Conservation (phyloP, 1,140 invertebrate genomes). For the Atta texana region DNA sequence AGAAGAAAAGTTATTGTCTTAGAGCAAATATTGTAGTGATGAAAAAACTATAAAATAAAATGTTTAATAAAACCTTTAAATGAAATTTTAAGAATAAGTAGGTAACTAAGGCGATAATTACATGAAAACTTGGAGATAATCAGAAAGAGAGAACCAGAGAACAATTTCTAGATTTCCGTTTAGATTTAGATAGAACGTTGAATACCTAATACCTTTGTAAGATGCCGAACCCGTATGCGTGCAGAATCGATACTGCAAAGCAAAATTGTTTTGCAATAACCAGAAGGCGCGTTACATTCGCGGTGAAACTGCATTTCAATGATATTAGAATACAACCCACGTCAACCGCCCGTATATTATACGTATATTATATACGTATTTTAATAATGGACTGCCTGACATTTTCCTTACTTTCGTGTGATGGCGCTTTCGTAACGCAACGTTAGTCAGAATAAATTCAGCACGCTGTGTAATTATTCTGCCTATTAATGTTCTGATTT, state of each 20-base stretch:
- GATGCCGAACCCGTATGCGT: conserved; percentile 64
- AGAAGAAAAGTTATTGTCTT: neutral
- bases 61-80: neutral
- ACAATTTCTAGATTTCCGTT: conserved; percentile 37
- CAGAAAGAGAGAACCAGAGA: conserved; percentile 41
- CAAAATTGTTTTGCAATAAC: conserved; percentile 75
- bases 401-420: conserved; percentile 52
- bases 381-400: conserved; percentile 63
- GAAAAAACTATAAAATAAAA: neutral
- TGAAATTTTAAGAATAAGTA: neutral
- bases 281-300: conserved; percentile 60
- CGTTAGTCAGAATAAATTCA: conserved; percentile 12
- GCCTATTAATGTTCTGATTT: conserved; percentile 34
- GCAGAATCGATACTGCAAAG: conserved; percentile 19
- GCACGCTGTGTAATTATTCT: conserved; percentile 37
- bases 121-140: neutral
- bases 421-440: conserved; percentile 42
- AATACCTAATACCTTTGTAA: conserved; percentile 52
- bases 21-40: neutral
- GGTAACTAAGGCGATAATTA: neutral
- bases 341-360: conserved; percentile 45
- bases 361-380: conserved; percentile 64
- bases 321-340: conserved; percentile 64
- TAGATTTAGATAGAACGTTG: conserved; percentile 58
- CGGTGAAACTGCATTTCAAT: conserved; percentile 58